These are phyloP conservation scores for Sebastes matsubarae DNA, from an alignment of 2,797 vertebrate genomes.

Conservation along the genomic window DNA sequence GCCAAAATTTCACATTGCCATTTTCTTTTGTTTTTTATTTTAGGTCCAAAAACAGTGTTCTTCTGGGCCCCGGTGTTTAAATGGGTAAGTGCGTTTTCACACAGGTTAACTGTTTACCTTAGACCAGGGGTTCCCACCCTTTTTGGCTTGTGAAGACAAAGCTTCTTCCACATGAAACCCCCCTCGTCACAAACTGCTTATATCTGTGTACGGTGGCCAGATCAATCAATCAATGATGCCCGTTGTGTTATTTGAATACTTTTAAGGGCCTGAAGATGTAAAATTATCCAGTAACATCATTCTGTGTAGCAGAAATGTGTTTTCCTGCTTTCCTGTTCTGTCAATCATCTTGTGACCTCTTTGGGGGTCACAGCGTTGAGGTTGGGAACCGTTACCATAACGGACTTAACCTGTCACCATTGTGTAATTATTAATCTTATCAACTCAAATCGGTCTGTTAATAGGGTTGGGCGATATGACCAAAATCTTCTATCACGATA, in stretches of 20 bases:
- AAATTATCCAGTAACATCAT: background rate
- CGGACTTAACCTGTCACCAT: background rate
- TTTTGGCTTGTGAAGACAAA: background rate
- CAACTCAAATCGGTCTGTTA: background rate
- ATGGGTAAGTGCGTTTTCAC: slow-evolving; percentile 87
- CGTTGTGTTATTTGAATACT: background rate
- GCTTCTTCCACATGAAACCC: background rate
- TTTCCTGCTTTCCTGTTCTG: background rate
- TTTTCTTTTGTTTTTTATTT: slow-evolving; percentile 34
- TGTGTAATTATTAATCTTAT: background rate
- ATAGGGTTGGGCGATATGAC: no score
- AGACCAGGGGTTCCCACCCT: background rate
- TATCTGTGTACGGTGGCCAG: background rate
- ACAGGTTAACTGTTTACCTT: background rate
- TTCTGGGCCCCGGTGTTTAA: slow-evolving; percentile 99
- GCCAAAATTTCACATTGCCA: background rate
- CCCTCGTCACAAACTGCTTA: background rate
- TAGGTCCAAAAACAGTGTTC: slow-evolving; percentile 97
- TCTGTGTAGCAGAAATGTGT: background rate
- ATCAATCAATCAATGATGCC: background rate
- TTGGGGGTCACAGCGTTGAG: background rate
- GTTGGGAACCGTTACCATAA: background rate
- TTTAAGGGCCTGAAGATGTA: background rate
- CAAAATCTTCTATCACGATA: no score
- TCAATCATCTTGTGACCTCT: background rate